A percentile compares a stretch with the other conserved stretches of the same genome.
These are phyloP conservation scores for Meloidogyne floridensis DNA, from an alignment of 1,140 invertebrate genomes.

Conservation along the genomic window DNA sequence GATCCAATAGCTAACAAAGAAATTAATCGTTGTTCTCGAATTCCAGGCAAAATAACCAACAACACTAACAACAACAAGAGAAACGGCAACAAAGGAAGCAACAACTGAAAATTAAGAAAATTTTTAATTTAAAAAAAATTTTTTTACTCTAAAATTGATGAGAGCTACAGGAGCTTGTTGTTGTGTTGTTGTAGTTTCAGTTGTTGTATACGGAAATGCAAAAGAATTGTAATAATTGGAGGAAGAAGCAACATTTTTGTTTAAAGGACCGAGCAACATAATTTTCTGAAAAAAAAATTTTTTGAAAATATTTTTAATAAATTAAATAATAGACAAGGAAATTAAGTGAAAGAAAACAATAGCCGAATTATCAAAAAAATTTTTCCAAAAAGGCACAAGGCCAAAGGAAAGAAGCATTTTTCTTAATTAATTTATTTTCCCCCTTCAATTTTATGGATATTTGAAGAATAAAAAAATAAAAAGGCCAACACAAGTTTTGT, in stretches of 20 bases:
- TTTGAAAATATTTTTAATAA: not conserved
- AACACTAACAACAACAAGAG: conserved; percentile 54
- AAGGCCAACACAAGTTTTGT: no score
- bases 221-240: not conserved
- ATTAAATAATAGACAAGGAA: no score
- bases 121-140: not conserved
- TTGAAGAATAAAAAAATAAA: no score
- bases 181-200: not conserved
- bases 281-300: not conserved
- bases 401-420: no score
- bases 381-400: no score
- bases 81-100: conserved; percentile 46
- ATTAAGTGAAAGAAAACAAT: no score
- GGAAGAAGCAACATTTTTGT: not conserved
- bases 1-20: conserved; percentile 46
- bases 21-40: conserved; percentile 52
- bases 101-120: conserved; percentile 43
- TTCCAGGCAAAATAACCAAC: conserved; percentile 53
- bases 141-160: conserved; percentile 8
- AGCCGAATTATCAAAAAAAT: no score
- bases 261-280: not conserved
- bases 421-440: no score
- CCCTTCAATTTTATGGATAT: no score
- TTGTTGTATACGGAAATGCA: not conserved
- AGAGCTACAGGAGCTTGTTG: not conserved